Evolutionary conservation across 2,797 vertebrate species (phyloP).

Genomic region (Tiaroga cobitis): DNA sequence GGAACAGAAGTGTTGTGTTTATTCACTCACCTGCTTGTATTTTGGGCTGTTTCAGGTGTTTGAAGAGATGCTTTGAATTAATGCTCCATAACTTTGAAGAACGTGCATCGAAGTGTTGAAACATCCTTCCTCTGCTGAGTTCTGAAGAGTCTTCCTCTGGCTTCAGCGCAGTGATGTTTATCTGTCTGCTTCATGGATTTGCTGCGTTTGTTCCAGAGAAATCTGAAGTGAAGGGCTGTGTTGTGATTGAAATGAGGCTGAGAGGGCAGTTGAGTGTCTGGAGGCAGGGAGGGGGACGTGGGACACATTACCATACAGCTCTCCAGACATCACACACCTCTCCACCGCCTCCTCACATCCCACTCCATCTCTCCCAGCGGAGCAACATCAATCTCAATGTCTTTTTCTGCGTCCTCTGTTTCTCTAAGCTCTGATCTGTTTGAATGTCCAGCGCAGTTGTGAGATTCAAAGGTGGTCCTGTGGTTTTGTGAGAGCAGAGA

Average conservation of each 20-base stretch:
- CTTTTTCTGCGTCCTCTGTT: background rate
- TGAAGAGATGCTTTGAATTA: background rate
- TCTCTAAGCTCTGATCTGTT: constrained; percentile 3
- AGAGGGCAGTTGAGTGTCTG: constrained; percentile 2
- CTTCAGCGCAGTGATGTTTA: background rate
- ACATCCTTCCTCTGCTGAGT: background rate
- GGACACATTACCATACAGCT: constrained; percentile 67
- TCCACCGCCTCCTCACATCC: constrained; percentile 10
- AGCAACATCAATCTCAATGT: constrained; percentile 11
- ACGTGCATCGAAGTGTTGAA: background rate
- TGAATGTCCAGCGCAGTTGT: constrained; percentile 21
- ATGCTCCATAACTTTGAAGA: background rate
- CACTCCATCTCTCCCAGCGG: constrained; percentile 15
- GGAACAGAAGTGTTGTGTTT: background rate
- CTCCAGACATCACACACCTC: constrained; percentile 57
- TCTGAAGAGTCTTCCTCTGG: background rate
- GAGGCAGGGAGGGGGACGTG: constrained; percentile 31
- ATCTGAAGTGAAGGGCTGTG: background rate
- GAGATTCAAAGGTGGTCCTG: background rate
- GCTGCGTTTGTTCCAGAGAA: background rate
- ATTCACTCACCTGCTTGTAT: constrained; percentile 20
- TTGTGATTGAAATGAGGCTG: constrained; percentile 28
- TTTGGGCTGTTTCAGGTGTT: background rate
- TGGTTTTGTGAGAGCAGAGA: background rate
- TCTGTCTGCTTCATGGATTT: background rate